Base-by-base conservation (phyloP, 2,888 invertebrate genomes). In the Notodonta ziczac region DNA sequence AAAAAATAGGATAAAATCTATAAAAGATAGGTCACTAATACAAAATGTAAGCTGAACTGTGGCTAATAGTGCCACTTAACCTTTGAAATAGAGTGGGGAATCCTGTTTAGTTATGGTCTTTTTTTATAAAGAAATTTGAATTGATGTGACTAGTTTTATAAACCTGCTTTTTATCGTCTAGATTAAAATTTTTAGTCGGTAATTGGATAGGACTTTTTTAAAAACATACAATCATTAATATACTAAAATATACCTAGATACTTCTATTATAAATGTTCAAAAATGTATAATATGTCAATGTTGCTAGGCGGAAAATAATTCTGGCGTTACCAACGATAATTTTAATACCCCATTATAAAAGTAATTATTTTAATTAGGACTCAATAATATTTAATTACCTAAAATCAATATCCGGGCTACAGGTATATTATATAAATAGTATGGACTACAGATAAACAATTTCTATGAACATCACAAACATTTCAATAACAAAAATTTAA, bases 1-100 rank as follows among this genome's bases (percentile, higher is more conserved):
- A 24, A 24, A 24, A 24, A 24, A n/a, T n/a, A n/a, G n/a, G n/a
- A n/a, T n/a, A n/a, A 24, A 50, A 9, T 50, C 2, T 16, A 50
- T 50, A 50, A 50, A 50, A 50, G 50, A 16, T 50, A 50, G 16
- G 52, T 52, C 52, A 52, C 52, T 32, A 52, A 13, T 13, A 52
- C 52, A 52, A 52, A 32, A 52, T 32, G 32, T 52, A 52, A 52
- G 1, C 32, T 32, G 12, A 52, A 5, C 52, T 32, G 16, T 16
- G 50, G 13, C 13, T 46, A 42, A 46, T n/a, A 46, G 24, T 24
- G 24, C 24, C 24, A 4, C 46, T n/a, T 46, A n/a, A 46, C 46
- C 13, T 46, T 46, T 46, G 5, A 46, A 46, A 46, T 7, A 46
- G n/a, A 46, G 13, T n/a, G 46, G 5, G 13, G 46, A 46, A 46